Base-by-base conservation (phyloP, 2,113 vertebrate genomes). In the Nicator chloris region DNA sequence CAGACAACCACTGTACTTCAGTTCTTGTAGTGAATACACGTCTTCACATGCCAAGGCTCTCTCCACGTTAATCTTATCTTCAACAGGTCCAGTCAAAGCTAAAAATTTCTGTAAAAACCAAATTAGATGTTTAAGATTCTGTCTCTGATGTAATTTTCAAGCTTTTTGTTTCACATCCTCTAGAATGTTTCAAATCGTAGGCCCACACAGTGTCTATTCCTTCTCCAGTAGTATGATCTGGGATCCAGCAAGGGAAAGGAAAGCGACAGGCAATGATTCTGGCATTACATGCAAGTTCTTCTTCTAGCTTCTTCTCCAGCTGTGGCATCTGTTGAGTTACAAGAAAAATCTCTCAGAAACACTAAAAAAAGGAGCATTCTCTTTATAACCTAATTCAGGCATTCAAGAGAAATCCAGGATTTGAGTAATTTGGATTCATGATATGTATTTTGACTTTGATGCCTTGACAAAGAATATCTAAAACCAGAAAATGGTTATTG, bases 191-290 rank as follows among this genome's bases (percentile, higher is more conserved):
- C 37, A 97, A 89, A 33, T 99, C 97, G 1, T 99, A 99, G 18
- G 97, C 97, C 99, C 99, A 99, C 18, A 99, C 99, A 1, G 99
- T 98, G 89, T 99, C 99, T 44, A 98, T 98, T 81, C 99, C 99
- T 78, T 99, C 98, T 65, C 99, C 99, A 6, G 93, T 65, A 11
- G 97, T 97, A 15, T 92, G 93, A 93, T 98, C 98, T 19, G 99
- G 98, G 37, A 97, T 97, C 99, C 99, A 99, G 57, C 96, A 97
- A 6, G 99, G 99, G 86, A 99, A 99, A 69, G 99, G 99, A 88
- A 99, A 99, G 64, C 99, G 98, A 79, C 99, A 99, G 22, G 99
- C 99, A 40, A 99, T 98, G 88, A 99, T 98, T 93, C 98, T 97
- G 31, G 99, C 97, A 53, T 97, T 96, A 9, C 64, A 95, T 26